Evolutionary conservation across 2,113 vertebrate genomes (phyloP).

Genomic region (Cavia porcellus): DNA sequence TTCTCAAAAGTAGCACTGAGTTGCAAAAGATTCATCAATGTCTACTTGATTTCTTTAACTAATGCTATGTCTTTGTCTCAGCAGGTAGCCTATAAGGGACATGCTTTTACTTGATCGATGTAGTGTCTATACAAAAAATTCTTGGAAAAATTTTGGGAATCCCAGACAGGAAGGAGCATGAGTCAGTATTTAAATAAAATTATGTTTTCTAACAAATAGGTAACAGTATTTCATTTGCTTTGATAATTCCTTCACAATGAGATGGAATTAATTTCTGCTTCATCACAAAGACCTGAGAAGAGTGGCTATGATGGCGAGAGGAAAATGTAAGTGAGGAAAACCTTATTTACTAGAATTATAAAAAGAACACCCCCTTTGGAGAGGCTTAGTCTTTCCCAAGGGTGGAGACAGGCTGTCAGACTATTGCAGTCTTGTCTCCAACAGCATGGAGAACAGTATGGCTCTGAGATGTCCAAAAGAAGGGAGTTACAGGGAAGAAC

Average conservation of each 20-base stretch:
- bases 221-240: background rate
- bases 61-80: background rate
- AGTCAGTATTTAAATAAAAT: background rate
- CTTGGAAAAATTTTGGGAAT: background rate
- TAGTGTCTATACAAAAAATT: background rate
- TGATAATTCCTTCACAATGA: background rate
- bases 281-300: background rate
- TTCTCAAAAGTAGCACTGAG: background rate
- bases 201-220: background rate
- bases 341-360: constrained; percentile 7
- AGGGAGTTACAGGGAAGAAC: background rate
- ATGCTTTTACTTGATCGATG: background rate
- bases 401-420: background rate
- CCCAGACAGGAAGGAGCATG: background rate
- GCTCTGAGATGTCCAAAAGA: background rate
- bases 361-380: background rate
- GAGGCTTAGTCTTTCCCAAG: background rate
- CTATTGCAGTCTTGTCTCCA: too few relatives aligned
- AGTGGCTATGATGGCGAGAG: background rate
- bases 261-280: background rate
- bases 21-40: constrained; percentile 9
- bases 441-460: background rate
- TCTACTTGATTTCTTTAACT: background rate
- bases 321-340: background rate
- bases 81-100: background rate